Base-by-base conservation (phyloP, 1,140 invertebrate species). In the Pachypeltis micranthus region DNA sequence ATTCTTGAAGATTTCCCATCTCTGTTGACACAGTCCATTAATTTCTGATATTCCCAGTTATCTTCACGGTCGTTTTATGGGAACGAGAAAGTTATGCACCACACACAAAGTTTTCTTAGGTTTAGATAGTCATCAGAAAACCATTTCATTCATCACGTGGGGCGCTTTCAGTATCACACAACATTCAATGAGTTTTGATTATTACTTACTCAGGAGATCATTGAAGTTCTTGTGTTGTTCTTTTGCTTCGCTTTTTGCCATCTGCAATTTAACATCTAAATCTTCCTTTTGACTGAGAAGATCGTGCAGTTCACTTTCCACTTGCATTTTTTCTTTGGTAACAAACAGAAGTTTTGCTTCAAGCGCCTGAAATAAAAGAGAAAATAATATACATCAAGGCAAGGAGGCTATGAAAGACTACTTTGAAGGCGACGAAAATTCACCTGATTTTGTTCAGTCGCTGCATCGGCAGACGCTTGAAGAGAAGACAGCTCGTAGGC, bases 261-360 rank as follows among this genome's bases (percentile, higher is more conserved):
- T 65, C 59, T 78, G 74, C 63, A 84, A 71, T 67, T 78, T 79
- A 2, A 77, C 74, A 69, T 84, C 82, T 2, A 83, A 71, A 54
- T 83, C 79, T 66, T 83, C 78, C 70, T 85, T 84, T 71, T 85
- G 81, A 68, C 82, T 77, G 58, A 82, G 70, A 59, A 84, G 72
- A 67, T 84, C 83, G 72, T 85, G 81, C 44, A 85, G 76, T 74
- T 85, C 83, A 73, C 76, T 80, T 74, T 86, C 83, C 3, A 83
- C 72, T 29, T 74, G 78, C 65, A 79, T 74, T 76, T 84, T 82
- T 69, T 83, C 79, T n/a, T 77, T 79, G 12, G 72, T 67, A 19
- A 79, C 67, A 66, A 79, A 78, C 59, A 78, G 76, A 44, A 78
- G 71, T 69, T 78, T 79, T 23, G 73, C 73, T 57, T 72, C 63